Evolutionary conservation across 2,888 invertebrate species (phyloP), one percentile per base, ranked within the genome.

Genomic region (Rotaria magnacalcarata): DNA sequence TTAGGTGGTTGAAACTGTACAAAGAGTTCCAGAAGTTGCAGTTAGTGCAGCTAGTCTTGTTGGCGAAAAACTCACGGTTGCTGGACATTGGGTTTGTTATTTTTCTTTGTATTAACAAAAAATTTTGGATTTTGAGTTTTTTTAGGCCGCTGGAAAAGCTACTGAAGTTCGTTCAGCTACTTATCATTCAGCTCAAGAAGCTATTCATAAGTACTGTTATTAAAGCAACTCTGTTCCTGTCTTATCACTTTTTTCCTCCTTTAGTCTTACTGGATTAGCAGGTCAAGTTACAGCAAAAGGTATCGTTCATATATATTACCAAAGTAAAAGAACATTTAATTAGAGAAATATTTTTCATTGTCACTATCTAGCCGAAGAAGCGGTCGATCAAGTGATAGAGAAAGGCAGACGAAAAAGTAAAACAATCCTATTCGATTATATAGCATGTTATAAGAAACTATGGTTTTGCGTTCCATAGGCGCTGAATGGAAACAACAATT

Each of bases 1-100:
- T 80, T 80, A 80, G 80, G 47, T 47, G 2, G 80, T 80, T n/a
- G 80, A 80, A 43, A 80, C 80, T 47, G 80, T 80, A 14, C 80
- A 80, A 80, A 24, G 10, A 14, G n/a, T 80, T 47, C 80, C 80
- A 80, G n/a, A 24, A 47, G 80, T 24, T 47, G 47, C 80, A n/a
- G 24, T 7, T 47, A 24, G 1, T 47, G 47, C 47, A 47, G 47
- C 47, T 80, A 47, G 16, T 80, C 47, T 24, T 80, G 47, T 80
- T 80, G 47, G 47, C 5, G 80, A 80, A 24, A 80, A 43, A 43
- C 8, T 80, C 2, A 47, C 14, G n/a, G 80, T 7, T 3, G n/a
- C 47, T 43, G 80, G 80, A n/a, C 47, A 80, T 6, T 80, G 47
- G 80, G 67, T 67, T 16, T 14, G 34, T 67, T 67, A 50, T 27